Conservation (phyloP, 2,888 invertebrate genomes). For the Tipula vernalis region DNA sequence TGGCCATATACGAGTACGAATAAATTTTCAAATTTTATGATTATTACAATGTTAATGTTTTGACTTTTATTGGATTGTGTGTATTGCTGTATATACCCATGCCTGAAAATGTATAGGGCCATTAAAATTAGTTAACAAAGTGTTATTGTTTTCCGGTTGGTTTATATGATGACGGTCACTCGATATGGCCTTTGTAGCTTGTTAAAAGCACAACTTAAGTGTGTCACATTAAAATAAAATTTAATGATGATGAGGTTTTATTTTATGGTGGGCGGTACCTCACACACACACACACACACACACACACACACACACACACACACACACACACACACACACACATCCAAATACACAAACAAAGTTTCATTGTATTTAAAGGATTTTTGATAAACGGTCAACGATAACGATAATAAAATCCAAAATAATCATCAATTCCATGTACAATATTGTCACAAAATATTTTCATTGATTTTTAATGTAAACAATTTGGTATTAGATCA, state of each 20-base stretch:
- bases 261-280: not conserved
- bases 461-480: not conserved
- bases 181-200: not conserved
- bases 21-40: slow-evolving; percentile 4
- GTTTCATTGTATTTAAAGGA: not conserved
- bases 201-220: not conserved
- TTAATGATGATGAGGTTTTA: not conserved
- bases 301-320: not conserved
- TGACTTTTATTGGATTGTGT: not conserved
- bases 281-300: not conserved
- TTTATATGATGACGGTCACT: not conserved
- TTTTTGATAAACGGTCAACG: not conserved
- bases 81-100: not conserved
- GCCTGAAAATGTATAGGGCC: not conserved
- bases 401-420: not conserved
- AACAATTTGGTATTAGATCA: not conserved
- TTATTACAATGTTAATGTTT: not conserved
- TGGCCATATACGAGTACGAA: not conserved
- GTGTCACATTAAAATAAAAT: not conserved
- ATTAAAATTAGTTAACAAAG: not conserved
- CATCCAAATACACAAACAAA: not conserved
- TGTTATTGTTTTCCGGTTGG: not conserved
- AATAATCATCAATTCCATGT: slow-evolving; percentile 4
- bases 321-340: not conserved
- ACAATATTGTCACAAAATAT: not conserved